Base-by-base conservation (phyloP, 2,113 vertebrate species). In the Oncorhynchus mykiss region DNA sequence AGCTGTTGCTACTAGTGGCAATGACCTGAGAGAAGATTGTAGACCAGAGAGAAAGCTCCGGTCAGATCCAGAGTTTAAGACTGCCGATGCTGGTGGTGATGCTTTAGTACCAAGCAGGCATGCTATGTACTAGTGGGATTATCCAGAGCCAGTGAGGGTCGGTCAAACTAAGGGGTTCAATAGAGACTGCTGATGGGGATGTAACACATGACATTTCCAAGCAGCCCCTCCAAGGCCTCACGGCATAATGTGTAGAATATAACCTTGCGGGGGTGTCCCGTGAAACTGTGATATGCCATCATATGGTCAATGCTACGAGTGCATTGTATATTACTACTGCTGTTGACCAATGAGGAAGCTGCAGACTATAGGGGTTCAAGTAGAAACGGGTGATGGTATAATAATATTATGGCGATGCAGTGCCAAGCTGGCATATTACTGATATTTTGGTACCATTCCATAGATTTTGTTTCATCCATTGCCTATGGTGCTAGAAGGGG, bases 331-430 rank as follows among this genome's bases (percentile, higher is more conserved):
- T 7, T 14, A 3, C 49, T 14, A 51, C 49, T 51, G 49, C 49
- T 51, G 49, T 51, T 51, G 49, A 51, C 49, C 49, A 51, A 51
- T 60, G 57, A 60, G 57, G 57, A 20, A 2, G 9, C 49, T 22
- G 57, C 20, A 54, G 51, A 54, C 39, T 5, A 5, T 25, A 73
- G 4, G 74, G 81, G 82, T 77, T 88, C 83, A 86, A 70, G 74
- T 27, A 18, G 45, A 71, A 74, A 71, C 45, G 31, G 67, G 72
- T 77, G 67, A 72, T 77, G 24, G 5, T 69, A 29, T 74, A 70
- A 71, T 54, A 65, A 70, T 73, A 34, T 34, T 8, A 34, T 8
- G 6, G 34, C 6, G 68, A 70, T 59, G 22, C 64, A 66, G 16
- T 60, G 57, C 57, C 57, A 22, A 60, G n/a, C 57, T 60, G 57